Percentiles rank a stretch among this genome's conserved stretches.
These are phyloP conservation scores for Polymixis lichenea DNA, from an alignment of 2,888 invertebrate species.

Conservation along the genomic window DNA sequence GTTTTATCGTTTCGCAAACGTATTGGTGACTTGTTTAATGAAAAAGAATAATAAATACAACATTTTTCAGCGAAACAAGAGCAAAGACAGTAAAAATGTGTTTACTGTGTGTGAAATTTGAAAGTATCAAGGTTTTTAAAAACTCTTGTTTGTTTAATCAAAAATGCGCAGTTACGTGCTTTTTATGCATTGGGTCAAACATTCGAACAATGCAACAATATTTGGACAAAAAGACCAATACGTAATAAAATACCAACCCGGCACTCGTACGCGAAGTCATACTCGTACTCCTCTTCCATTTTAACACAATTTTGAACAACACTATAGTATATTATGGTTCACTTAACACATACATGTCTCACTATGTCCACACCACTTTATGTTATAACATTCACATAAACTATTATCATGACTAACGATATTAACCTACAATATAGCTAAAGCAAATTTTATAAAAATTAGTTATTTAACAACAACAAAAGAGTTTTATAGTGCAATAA, in stretches of 20 bases:
- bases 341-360: conserved; percentile 77
- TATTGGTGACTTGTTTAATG: conserved; percentile 9
- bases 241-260: conserved; percentile 88
- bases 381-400: conserved; percentile 57
- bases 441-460: conserved; percentile 52
- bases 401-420: conserved; percentile 65
- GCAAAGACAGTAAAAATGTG: neutral
- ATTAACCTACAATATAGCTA: conserved; percentile 70
- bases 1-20: conserved; percentile 18
- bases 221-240: conserved; percentile 35
- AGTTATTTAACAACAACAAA: conserved; percentile 42
- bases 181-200: conserved; percentile 35
- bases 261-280: conserved; percentile 92
- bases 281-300: conserved; percentile 89
- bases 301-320: conserved; percentile 74
- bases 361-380: conserved; percentile 68
- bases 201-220: conserved; percentile 27
- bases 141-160: neutral
- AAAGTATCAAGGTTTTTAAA: conserved; percentile 7
- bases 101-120: neutral
- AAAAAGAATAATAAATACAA: conserved; percentile 1
- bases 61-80: neutral
- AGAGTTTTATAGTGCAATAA: conserved; percentile 23
- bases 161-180: conserved; percentile 45
- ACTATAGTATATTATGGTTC: conserved; percentile 72